phyloP scores from a whole-genome alignment of 2,797 vertebrate genomes.

The Scomberomorus guttatus region DNA sequence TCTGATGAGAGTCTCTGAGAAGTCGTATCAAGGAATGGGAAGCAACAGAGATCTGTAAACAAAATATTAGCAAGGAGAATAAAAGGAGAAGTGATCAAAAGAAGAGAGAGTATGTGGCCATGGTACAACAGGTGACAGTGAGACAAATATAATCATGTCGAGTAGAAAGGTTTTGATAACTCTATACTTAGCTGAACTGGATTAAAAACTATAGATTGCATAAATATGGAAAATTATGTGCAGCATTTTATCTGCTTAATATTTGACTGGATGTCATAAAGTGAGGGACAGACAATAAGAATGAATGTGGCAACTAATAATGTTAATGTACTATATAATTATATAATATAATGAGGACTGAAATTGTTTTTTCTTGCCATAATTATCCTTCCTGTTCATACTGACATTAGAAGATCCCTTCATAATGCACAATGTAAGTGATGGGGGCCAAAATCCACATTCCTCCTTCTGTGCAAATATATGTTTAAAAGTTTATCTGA shows the following conservation, averaged over 20 bases:
- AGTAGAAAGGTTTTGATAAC: constrained; percentile 7
- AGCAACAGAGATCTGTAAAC: constrained; percentile 47
- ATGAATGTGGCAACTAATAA: too few relatives aligned
- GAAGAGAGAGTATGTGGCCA: constrained; percentile 4
- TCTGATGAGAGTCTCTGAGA: constrained; percentile 49
- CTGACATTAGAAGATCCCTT: too few relatives aligned
- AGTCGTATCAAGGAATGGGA: constrained; percentile 45
- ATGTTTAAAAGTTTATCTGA: too few relatives aligned
- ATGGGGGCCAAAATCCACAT: too few relatives aligned
- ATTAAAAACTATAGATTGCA: too few relatives aligned
- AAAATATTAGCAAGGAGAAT: constrained; percentile 14
- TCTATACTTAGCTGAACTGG: not conserved
- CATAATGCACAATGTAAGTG: too few relatives aligned
- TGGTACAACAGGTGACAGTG: not conserved
- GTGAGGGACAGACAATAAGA: not conserved
- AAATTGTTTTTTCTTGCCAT: too few relatives aligned
- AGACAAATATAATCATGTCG: constrained; percentile 33
- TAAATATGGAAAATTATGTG: not conserved
- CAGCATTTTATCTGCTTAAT: not conserved
- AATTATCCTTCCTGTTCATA: too few relatives aligned
- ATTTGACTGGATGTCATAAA: not conserved
- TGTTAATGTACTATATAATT: too few relatives aligned
- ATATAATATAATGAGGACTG: too few relatives aligned
- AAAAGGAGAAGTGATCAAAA: constrained; percentile 7
- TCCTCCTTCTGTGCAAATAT: too few relatives aligned